Base-by-base conservation (phyloP, 2,797 vertebrate genomes). In the Phalloptychus januarius region DNA sequence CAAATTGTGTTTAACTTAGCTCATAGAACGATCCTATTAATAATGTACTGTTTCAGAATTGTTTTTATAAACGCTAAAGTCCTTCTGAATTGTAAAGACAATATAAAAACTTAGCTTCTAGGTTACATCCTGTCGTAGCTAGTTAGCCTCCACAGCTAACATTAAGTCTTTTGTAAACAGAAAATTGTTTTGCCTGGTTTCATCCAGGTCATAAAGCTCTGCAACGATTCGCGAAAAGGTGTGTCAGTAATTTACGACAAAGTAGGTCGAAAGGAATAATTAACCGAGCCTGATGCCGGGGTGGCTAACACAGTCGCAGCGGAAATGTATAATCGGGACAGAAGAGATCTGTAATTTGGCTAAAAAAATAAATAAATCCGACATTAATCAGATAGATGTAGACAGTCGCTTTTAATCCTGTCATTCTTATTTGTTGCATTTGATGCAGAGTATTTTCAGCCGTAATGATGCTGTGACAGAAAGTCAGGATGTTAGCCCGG, bases 131-230 rank as follows among this genome's bases (percentile, higher is more conserved):
- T 74, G 78, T 79, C 87, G 85, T 88, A 85, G 78, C 72, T 72
- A 70, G 70, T 69, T 85, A 89, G 87, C 83, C 42, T 3, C 58
- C 6, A 28, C 7, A 54, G 83, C 74, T 89, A 85, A 65, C 86
- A 38, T 71, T 67, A 48, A 42, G 77, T 79, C 86, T 89, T 85
- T 90, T 71, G 90, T 92, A 93, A 94, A 93, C 90, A 94, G 46
- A 90, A 23, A 72, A 52, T 71, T 72, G 48, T 84, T 42, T n/a
- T 28, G 42, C 46, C 31, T 71, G 1, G 46, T 16, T 76, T 42
- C 74, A 81, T 72, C 12, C 77, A 73, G 77, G 79, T 80, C 74
- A 80, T 2, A 1, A 6, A 36, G 11, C 48, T 23, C n/a, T 23
- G 71, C 2, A 3, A 0, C 0, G 23, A 38, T 50, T 44, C 40